Percentiles rank a stretch among this genome's conserved stretches.
These are phyloP conservation scores for Thymelicus acteon DNA, from an alignment of 2,888 invertebrate species.

Conservation along the genomic window DNA sequence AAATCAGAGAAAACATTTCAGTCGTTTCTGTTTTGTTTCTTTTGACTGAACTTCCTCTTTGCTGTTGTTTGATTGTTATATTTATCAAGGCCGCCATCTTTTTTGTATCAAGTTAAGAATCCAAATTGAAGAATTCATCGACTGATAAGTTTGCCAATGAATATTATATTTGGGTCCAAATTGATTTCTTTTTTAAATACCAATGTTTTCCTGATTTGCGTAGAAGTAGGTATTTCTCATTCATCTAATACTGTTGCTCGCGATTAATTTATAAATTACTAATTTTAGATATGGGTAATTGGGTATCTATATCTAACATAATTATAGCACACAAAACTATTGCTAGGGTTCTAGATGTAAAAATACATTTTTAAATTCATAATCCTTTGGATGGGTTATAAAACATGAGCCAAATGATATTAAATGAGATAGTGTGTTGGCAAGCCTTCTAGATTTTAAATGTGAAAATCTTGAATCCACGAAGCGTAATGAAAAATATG, in stretches of 20 bases:
- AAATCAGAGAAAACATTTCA: conserved; percentile 76
- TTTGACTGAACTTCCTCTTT: conserved; percentile 60
- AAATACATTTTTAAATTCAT: not conserved
- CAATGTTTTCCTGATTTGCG: too few relatives aligned
- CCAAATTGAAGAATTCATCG: not conserved
- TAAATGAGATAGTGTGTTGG: conserved; percentile 4
- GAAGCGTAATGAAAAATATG: conserved; percentile 1
- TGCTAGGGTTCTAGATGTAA: too few relatives aligned
- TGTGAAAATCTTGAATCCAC: not conserved
- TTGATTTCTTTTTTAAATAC: not conserved
- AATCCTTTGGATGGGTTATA: not conserved
- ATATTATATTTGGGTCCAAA: not conserved
- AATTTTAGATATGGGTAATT: not conserved
- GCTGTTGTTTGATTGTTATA: conserved; percentile 31
- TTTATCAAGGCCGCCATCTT: conserved; percentile 22
- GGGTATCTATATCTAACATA: not conserved
- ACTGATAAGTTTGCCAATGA: conserved; percentile 22
- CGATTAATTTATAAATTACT: not conserved
- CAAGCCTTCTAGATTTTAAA: conserved; percentile 8
- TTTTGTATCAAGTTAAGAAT: conserved; percentile 1
- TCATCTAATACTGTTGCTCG: too few relatives aligned
- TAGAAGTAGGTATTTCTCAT: too few relatives aligned
- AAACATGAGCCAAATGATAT: not conserved
- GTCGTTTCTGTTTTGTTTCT: conserved; percentile 57
- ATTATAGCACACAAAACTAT: not conserved